These are phyloP conservation scores for Myotis yumanensis DNA, from an alignment of 2,113 vertebrate genomes.

Conservation along the genomic window DNA sequence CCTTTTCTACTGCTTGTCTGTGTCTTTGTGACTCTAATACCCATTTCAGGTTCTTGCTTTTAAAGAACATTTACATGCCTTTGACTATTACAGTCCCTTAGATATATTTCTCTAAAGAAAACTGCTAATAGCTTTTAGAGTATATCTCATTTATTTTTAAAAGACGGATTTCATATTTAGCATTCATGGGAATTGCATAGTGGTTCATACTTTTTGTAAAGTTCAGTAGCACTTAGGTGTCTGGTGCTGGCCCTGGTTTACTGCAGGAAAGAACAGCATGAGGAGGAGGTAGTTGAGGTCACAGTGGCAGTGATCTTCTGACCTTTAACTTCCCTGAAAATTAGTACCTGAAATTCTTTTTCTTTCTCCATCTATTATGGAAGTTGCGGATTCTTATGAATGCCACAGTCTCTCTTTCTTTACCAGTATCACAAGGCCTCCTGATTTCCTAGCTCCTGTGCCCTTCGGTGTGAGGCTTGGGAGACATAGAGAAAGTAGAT, in stretches of 20 bases:
- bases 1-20: neutral
- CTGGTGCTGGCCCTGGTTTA: neutral
- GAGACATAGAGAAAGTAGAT: neutral
- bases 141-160: neutral
- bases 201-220: neutral
- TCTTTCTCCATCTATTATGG: neutral
- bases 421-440: neutral
- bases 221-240: neutral
- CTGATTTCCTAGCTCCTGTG: neutral
- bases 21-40: neutral
- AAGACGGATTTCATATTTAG: neutral
- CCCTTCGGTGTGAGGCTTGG: neutral
- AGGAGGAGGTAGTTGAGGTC: neutral
- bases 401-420: neutral
- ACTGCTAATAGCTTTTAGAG: neutral
- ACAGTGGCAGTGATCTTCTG: neutral
- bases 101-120: neutral
- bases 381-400: neutral
- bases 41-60: constrained; percentile 35
- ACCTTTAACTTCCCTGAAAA: neutral
- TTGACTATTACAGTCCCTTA: neutral
- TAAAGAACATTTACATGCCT: neutral
- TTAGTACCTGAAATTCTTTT: neutral
- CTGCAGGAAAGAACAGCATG: neutral
- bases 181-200: neutral